Evolutionary conservation across 35 echinoderm and acorn worm species (phyloP).

Genomic region (Strongylocentrotus purpuratus): DNA sequence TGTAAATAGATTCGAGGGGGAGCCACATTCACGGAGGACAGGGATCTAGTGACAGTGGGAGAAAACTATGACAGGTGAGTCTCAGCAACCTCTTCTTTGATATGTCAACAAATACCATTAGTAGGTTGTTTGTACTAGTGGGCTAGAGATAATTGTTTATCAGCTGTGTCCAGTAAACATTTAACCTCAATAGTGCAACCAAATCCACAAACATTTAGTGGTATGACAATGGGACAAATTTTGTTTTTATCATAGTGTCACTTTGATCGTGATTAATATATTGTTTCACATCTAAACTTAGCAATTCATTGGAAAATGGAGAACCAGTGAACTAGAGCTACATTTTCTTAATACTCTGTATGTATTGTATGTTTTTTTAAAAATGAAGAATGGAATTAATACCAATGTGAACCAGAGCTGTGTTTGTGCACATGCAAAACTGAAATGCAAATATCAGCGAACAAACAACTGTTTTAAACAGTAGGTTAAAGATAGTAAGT

Average conservation of each 20-base stretch:
- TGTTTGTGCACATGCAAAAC: too few relatives aligned
- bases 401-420: too few relatives aligned
- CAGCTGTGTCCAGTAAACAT: neutral
- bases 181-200: neutral
- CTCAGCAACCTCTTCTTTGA: neutral
- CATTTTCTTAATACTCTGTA: too few relatives aligned
- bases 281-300: too few relatives aligned
- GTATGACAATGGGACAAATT: neutral
- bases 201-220: neutral
- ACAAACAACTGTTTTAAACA: too few relatives aligned
- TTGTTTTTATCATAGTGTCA: neutral
- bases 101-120: neutral
- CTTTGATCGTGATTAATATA: neutral
- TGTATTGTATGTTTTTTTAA: too few relatives aligned
- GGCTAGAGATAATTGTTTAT: neutral
- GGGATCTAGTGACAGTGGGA: constrained; percentile 57
- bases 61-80: constrained; percentile 80
- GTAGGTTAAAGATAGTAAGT: too few relatives aligned
- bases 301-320: too few relatives aligned
- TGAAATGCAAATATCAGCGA: too few relatives aligned
- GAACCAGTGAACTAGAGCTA: too few relatives aligned
- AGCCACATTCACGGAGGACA: constrained; percentile 72
- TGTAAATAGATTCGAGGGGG: constrained; percentile 60
- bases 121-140: neutral
- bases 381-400: too few relatives aligned